Evolutionary conservation across 2,888 invertebrate species (phyloP).

Genomic region (Copidosoma aretas): DNA sequence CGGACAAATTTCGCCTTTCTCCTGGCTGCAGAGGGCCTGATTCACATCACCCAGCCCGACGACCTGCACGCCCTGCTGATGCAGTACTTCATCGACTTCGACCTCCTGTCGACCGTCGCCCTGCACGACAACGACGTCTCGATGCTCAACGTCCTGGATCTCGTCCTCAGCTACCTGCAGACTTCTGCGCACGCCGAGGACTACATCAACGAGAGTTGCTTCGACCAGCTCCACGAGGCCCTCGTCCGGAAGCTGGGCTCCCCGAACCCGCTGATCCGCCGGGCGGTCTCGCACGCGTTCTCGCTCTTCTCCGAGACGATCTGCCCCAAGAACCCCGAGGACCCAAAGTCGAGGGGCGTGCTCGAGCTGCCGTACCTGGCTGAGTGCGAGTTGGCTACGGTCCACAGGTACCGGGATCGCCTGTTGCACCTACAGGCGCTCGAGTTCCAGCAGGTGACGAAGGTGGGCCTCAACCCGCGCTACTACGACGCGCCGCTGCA

Average conservation of each 20-base stretch:
- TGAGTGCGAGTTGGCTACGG: slow-evolving; percentile 74
- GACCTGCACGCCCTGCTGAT: slow-evolving; percentile 43
- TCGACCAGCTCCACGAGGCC: slow-evolving; percentile 47
- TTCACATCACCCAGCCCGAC: slow-evolving; percentile 66
- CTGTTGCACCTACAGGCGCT: slow-evolving; percentile 77
- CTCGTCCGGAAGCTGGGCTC: slow-evolving; percentile 51
- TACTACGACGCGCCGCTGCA: slow-evolving; percentile 74
- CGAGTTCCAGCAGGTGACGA: slow-evolving; percentile 61
- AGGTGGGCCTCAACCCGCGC: slow-evolving; percentile 66
- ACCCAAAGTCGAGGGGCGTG: slow-evolving; percentile 48
- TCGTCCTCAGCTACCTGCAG: slow-evolving; percentile 48
- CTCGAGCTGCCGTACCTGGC: slow-evolving; percentile 65
- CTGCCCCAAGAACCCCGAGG: slow-evolving; percentile 48
- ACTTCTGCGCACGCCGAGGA: slow-evolving; percentile 42
- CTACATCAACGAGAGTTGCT: slow-evolving; percentile 49
- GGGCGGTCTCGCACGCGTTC: slow-evolving; percentile 77
- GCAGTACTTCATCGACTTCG: slow-evolving; percentile 42
- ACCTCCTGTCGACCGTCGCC: slow-evolving; percentile 46
- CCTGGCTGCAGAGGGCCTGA: slow-evolving; percentile 68
- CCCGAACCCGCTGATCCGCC: slow-evolving; percentile 65
- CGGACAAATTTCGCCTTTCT: slow-evolving; percentile 62
- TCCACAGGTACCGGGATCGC: slow-evolving; percentile 83
- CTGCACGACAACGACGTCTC: slow-evolving; percentile 47
- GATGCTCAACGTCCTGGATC: slow-evolving; percentile 52
- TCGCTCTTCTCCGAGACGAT: slow-evolving; percentile 65